These are phyloP conservation scores for Saccopteryx leptura DNA, from an alignment of 2,113 vertebrate genomes.

Conservation along the genomic window DNA sequence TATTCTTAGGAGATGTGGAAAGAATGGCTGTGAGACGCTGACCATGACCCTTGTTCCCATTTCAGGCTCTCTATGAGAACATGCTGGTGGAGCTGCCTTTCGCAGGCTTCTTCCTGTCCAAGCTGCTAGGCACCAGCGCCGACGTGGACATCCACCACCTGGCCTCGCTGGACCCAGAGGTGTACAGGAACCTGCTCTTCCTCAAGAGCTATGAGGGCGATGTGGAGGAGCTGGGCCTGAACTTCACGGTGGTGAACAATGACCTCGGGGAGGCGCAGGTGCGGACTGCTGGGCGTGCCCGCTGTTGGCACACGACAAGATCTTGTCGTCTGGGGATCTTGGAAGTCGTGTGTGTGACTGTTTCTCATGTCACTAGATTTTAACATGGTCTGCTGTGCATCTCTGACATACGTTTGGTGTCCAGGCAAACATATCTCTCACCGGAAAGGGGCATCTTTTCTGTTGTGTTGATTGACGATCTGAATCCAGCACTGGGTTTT, in stretches of 20 bases:
- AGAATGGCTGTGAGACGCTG: rapidly evolving
- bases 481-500: too few species aligned
- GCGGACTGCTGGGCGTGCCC: not conserved
- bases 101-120: conserved; percentile 99
- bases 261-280: conserved; percentile 99
- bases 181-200: conserved; percentile 98
- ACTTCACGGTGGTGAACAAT: conserved; percentile 99
- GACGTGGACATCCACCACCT: conserved; percentile 99
- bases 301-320: too few species aligned
- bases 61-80: conserved; percentile 98
- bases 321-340: too few species aligned
- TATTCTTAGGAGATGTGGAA: rapidly evolving
- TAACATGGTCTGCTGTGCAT: too few species aligned
- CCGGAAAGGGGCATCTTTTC: too few species aligned
- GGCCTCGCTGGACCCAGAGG: conserved; percentile 97
- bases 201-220: conserved; percentile 99
- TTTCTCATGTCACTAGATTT: too few species aligned
- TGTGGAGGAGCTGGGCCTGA: conserved; percentile 98
- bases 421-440: too few species aligned
- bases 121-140: conserved; percentile 97
- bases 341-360: too few species aligned
- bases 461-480: too few species aligned
- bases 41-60: not conserved
- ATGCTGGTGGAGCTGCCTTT: conserved; percentile 99
- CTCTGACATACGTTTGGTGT: too few species aligned